Percentiles rank a stretch among this genome's conserved stretches.
Evolutionary conservation across 2,113 vertebrate genomes (phyloP).

Genomic region (Gymnobelideus leadbeateri): DNA sequence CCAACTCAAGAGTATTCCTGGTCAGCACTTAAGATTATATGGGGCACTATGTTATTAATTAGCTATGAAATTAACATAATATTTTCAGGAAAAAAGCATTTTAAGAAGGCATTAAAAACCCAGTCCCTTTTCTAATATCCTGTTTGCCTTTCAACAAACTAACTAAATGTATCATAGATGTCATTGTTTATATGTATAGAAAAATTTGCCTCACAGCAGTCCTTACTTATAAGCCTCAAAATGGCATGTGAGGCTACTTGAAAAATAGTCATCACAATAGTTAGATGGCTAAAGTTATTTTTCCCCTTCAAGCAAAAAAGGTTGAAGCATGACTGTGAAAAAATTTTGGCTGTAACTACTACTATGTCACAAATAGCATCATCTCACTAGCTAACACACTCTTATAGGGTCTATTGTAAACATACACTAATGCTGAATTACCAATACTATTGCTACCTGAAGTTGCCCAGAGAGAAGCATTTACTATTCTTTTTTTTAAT

Average conservation of each 20-base stretch:
- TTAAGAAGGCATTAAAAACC: slow-evolving; percentile 37
- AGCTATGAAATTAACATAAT: background rate
- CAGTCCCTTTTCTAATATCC: slow-evolving; percentile 33
- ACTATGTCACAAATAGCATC: slow-evolving; percentile 29
- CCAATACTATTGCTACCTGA: slow-evolving; percentile 72
- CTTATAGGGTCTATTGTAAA: slow-evolving; percentile 70
- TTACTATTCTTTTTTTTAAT: slow-evolving; percentile 73
- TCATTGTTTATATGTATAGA: slow-evolving; percentile 33
- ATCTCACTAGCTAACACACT: slow-evolving; percentile 63
- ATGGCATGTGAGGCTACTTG: slow-evolving; percentile 47
- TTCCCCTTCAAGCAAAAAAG: slow-evolving; percentile 73
- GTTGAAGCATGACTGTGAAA: slow-evolving; percentile 69
- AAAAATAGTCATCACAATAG: slow-evolving; percentile 69
- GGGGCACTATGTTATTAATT: background rate
- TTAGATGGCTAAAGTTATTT: slow-evolving; percentile 72
- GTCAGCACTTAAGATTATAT: slow-evolving; percentile 23
- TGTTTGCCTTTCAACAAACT: background rate
- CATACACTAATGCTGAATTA: slow-evolving; percentile 62
- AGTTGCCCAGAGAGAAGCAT: slow-evolving; percentile 63
- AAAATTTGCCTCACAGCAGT: slow-evolving; percentile 39
- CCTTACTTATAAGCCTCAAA: slow-evolving; percentile 54
- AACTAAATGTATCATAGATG: background rate
- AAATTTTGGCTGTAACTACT: slow-evolving; percentile 70
- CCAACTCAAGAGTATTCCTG: background rate
- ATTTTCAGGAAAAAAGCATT: background rate